These are phyloP conservation scores for Leptinotarsa lineolata DNA, from an alignment of 1,140 invertebrate genomes.

Conservation along the genomic window DNA sequence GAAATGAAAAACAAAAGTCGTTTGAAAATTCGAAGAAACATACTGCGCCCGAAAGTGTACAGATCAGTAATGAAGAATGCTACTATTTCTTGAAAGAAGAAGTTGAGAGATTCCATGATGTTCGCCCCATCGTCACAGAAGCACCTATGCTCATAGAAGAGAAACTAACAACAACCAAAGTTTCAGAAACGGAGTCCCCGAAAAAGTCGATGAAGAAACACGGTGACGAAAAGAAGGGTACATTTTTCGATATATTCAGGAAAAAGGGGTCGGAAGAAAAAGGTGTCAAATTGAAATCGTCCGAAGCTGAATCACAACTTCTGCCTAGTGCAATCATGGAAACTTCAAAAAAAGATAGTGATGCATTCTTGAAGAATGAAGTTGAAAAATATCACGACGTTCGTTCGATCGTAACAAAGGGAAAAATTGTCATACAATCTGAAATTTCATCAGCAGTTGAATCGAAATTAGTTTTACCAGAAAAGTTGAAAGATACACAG, in stretches of 20 bases:
- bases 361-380: constrained; percentile 32
- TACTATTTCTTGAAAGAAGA: constrained; percentile 32
- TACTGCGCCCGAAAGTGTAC: not conserved
- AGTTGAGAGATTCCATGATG: constrained; percentile 36
- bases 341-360: constrained; percentile 21
- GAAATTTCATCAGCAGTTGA: constrained; percentile 23
- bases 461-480: constrained; percentile 27
- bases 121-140: constrained; percentile 11
- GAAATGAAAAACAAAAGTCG: not conserved
- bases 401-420: constrained; percentile 3
- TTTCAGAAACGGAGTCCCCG: not conserved
- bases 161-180: not conserved
- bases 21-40: no score
- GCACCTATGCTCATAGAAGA: not conserved
- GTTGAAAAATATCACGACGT: constrained; percentile 37
- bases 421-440: constrained; percentile 17
- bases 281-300: not conserved
- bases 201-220: not conserved
- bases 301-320: not conserved
- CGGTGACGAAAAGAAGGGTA: constrained; percentile 4
- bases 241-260: constrained; percentile 28
- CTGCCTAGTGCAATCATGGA: constrained; percentile 12
- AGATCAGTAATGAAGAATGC: constrained; percentile 19
- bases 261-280: constrained; percentile 27
- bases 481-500: not conserved